These are phyloP conservation scores for Amblyjoppa fuscipennis DNA, from an alignment of 2,888 invertebrate species.

Conservation along the genomic window DNA sequence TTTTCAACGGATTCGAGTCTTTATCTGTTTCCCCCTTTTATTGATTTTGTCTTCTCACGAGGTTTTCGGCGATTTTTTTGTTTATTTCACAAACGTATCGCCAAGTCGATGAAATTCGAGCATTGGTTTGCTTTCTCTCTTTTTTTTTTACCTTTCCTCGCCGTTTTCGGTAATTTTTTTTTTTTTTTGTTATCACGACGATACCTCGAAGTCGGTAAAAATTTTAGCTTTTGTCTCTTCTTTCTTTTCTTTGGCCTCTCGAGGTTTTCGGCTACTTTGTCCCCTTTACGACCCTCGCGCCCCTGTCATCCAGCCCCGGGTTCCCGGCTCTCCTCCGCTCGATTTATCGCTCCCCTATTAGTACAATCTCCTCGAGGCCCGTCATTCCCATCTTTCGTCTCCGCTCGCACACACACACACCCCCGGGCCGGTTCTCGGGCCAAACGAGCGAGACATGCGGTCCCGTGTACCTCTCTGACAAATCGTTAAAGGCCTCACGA, in stretches of 20 bases:
- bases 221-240: not conserved
- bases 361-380: constrained; percentile 12
- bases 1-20: too few species aligned
- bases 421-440: not conserved
- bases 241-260: not conserved
- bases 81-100: not conserved
- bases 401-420: not conserved
- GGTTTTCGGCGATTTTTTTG: not conserved
- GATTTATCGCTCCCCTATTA: constrained; percentile 8
- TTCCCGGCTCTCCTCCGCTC: not conserved
- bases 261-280: not conserved
- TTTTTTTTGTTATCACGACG: not conserved
- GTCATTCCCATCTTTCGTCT: not conserved
- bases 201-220: not conserved
- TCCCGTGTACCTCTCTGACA: constrained; percentile 2
- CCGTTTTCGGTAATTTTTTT: not conserved
- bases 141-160: too few species aligned
- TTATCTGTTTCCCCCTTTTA: too few species aligned
- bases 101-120: too few species aligned
- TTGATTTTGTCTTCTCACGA: too few species aligned
- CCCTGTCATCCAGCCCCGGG: not conserved
- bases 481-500: constrained; percentile 13
- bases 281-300: not conserved
- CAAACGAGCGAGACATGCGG: constrained; percentile 11
- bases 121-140: too few species aligned